These are phyloP conservation scores for Chelidonichthys spinosus DNA, from an alignment of 2,797 vertebrate genomes.

Conservation along the genomic window DNA sequence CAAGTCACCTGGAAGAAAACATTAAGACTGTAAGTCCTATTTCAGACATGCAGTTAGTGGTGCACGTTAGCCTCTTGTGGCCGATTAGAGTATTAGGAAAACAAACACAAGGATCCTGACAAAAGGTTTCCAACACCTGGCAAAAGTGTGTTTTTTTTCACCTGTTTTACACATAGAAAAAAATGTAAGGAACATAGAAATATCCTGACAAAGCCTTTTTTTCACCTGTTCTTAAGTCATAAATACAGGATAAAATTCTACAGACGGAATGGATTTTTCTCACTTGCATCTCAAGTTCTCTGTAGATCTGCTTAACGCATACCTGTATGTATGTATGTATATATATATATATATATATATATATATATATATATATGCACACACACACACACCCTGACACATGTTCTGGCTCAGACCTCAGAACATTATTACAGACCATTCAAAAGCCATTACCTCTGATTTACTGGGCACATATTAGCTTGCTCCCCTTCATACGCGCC, in stretches of 20 bases:
- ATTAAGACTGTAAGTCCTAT: neutral
- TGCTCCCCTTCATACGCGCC: constrained; percentile 29
- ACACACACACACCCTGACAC: constrained; percentile 11
- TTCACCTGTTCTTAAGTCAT: too few species aligned
- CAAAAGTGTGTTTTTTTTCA: too few species aligned
- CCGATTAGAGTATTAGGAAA: neutral
- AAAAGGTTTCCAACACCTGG: too few species aligned
- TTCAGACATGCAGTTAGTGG: neutral
- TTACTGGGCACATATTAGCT: constrained; percentile 27
- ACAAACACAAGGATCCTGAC: neutral
- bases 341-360: too few species aligned
- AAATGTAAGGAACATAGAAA: too few species aligned
- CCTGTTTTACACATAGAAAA: too few species aligned
- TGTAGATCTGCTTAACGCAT: neutral
- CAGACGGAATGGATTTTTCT: neutral
- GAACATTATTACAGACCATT: constrained; percentile 39
- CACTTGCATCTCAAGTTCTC: neutral
- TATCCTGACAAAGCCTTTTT: too few species aligned
- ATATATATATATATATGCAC: too few species aligned
- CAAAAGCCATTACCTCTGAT: constrained; percentile 40
- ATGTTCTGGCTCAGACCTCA: constrained; percentile 8
- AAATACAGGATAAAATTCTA: too few species aligned
- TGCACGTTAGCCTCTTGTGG: neutral
- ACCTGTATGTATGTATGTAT: neutral
- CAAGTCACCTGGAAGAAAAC: neutral